Conservation (phyloP, 2,797 vertebrate species). For the Carcharodon carcharias region DNA sequence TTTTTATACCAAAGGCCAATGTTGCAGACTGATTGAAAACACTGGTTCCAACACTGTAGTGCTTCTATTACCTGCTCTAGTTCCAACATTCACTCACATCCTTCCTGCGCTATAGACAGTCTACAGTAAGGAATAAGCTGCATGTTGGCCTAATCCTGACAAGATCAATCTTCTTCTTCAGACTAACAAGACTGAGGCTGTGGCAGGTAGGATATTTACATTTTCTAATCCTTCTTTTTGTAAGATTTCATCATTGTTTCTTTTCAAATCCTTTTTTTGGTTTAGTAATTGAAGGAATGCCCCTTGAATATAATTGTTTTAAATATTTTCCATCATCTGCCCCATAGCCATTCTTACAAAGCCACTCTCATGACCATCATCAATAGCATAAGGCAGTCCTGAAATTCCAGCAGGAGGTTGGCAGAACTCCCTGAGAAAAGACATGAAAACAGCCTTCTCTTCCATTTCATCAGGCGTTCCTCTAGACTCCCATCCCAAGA, state of each 20-base stretch:
- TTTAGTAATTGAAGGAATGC: not conserved
- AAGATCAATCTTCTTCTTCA: not conserved
- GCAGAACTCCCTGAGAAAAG: not conserved
- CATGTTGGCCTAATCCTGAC: not conserved
- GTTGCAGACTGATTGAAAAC: not conserved
- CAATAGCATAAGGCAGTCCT: not conserved
- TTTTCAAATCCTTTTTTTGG: not conserved
- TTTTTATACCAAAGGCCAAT: not conserved
- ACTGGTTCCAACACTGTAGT: not conserved
- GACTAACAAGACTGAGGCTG: not conserved
- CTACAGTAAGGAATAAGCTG: not conserved
- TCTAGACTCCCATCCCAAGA: not conserved
- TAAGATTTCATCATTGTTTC: not conserved
- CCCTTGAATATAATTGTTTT: too few species aligned
- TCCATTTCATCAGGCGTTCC: not conserved
- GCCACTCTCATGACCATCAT: not conserved
- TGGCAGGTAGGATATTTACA: not conserved
- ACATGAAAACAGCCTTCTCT: not conserved
- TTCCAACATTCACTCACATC: too few species aligned
- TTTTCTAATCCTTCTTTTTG: not conserved
- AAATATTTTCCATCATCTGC: not conserved
- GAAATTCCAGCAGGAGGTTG: not conserved
- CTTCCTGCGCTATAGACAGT: not conserved
- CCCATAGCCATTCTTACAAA: too few species aligned
- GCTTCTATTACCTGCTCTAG: not conserved